Conservation (phyloP, 2,888 invertebrate species). For the Thumatha senex region DNA sequence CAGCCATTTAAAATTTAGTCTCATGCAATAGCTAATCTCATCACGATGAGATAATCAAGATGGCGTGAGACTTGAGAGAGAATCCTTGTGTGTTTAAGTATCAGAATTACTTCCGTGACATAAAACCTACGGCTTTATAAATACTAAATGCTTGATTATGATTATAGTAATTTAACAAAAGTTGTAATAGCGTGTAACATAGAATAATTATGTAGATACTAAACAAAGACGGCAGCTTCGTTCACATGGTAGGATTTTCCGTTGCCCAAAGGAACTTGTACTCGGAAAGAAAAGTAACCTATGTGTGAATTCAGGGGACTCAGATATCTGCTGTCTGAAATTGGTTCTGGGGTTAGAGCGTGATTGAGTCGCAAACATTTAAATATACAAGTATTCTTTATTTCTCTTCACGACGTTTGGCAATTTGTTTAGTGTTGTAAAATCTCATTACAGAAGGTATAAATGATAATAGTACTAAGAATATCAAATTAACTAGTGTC, state of each 20-base stretch:
- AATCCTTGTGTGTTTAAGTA: neutral
- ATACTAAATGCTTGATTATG: neutral
- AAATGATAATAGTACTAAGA: neutral
- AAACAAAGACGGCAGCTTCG: no score
- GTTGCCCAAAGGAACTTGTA: no score
- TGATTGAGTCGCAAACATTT: no score
- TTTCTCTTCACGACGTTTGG: no score
- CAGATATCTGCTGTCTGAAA: no score
- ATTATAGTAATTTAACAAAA: conserved; percentile 5
- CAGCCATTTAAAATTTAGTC: neutral
- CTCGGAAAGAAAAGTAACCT: no score
- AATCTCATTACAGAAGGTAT: no score
- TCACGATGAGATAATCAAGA: neutral
- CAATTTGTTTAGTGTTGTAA: no score
- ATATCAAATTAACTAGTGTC: neutral
- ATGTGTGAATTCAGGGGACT: no score
- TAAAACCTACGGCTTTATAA: neutral
- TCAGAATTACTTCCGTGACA: neutral
- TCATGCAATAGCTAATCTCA: neutral
- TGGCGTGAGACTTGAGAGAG: neutral
- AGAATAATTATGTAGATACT: neutral
- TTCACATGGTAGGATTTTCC: no score
- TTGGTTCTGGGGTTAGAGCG: no score
- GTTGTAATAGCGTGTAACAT: conserved; percentile 4
- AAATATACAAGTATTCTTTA: no score